Conservation (phyloP, 2,888 invertebrate genomes). For the Hirtodrosophila cameraria region DNA sequence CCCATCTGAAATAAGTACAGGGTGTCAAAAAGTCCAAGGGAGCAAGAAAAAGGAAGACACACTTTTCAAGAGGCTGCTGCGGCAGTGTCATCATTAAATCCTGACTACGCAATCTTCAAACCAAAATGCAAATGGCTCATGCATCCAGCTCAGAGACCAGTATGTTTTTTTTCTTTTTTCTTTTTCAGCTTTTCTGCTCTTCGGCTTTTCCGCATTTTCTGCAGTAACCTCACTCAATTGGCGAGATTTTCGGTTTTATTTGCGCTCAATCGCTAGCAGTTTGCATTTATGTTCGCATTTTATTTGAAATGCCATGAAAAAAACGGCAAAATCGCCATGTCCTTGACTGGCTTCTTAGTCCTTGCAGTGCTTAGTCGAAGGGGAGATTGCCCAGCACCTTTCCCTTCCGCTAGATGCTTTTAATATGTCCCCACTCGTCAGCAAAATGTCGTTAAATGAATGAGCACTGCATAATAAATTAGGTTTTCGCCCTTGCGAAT, state of each 20-base stretch:
- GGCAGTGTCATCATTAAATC: constrained; percentile 67
- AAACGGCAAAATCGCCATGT: constrained; percentile 42
- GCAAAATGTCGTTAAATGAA: constrained; percentile 36
- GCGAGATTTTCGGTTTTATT: constrained; percentile 63
- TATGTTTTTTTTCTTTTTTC: not conserved
- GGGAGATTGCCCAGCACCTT: too few species aligned
- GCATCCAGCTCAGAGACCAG: constrained; percentile 13
- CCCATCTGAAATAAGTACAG: too few species aligned
- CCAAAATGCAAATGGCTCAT: constrained; percentile 55
- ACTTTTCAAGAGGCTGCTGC: not conserved
- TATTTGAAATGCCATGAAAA: constrained; percentile 67
- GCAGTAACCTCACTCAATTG: constrained; percentile 52
- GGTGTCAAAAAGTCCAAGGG: too few species aligned
- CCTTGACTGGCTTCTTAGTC: constrained; percentile 21
- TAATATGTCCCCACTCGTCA: constrained; percentile 22
- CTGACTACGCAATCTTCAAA: constrained; percentile 63
- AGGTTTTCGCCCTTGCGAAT: constrained; percentile 14
- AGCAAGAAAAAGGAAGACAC: not conserved
- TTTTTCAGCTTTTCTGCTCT: not conserved
- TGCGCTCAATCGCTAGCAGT: constrained; percentile 57
- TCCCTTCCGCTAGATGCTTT: constrained; percentile 23
- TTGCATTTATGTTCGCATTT: constrained; percentile 62
- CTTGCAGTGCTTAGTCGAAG: constrained; percentile 7
- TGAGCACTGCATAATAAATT: constrained; percentile 53
- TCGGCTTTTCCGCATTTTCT: constrained; percentile 1